Evolutionary conservation across 2,797 vertebrate genomes (phyloP).

Genomic region (Cuniculus paca): DNA sequence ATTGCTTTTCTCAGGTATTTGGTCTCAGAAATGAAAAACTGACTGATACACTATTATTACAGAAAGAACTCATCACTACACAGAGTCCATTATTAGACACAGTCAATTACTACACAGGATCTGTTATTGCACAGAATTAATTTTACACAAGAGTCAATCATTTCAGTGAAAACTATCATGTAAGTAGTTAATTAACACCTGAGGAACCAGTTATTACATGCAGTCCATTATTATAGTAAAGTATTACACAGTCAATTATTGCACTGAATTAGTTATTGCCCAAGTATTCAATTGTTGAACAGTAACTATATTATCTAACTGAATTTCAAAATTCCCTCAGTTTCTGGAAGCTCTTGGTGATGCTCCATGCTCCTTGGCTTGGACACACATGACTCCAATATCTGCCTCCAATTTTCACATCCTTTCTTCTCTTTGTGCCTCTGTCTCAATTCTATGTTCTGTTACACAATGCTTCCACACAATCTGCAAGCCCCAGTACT

Average conservation of each 20-base stretch:
- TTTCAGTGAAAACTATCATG: background rate
- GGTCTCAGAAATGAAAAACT: background rate
- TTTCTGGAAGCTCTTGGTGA: background rate
- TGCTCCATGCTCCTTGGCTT: background rate
- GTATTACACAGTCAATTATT: background rate
- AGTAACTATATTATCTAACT: background rate
- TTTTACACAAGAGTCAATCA: background rate
- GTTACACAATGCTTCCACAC: background rate
- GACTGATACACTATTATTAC: background rate
- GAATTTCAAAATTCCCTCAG: background rate
- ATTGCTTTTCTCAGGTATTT: background rate
- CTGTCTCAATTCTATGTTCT: background rate
- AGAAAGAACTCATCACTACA: background rate
- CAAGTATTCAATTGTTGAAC: background rate
- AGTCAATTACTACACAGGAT: background rate
- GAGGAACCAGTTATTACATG: conserved; percentile 9
- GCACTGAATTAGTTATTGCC: background rate
- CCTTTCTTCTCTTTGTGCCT: background rate
- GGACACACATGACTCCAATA: too few relatives aligned
- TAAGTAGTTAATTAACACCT: background rate
- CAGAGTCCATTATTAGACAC: background rate
- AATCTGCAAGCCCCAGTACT: background rate
- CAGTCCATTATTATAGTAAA: background rate
- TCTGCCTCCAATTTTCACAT: background rate
- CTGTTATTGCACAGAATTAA: background rate